phyloP scores from a whole-genome alignment of 2,797 vertebrate species.

The Lophius americanus region DNA sequence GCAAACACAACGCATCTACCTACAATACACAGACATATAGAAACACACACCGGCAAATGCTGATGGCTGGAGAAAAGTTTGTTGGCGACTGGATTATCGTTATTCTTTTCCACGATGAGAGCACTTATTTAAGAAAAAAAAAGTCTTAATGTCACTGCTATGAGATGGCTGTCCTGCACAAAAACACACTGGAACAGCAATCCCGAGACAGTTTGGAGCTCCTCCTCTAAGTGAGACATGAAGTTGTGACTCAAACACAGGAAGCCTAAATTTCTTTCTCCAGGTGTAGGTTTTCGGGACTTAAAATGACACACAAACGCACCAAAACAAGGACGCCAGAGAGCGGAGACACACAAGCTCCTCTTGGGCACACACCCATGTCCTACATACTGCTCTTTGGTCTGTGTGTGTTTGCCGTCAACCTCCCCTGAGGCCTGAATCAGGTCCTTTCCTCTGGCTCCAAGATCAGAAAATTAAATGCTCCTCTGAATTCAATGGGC shows the following conservation, averaged over 20 bases:
- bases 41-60: conserved; percentile 32
- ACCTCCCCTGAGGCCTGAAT: conserved; percentile 55
- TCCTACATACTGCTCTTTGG: conserved; percentile 42
- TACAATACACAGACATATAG: conserved; percentile 4
- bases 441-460: conserved; percentile 47
- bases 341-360: neutral
- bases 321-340: conserved; percentile 8
- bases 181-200: conserved; percentile 3
- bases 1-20: conserved; percentile 25
- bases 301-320: conserved; percentile 39
- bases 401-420: conserved; percentile 18
- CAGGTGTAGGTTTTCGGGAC: conserved; percentile 35
- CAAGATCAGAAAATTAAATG: conserved; percentile 36
- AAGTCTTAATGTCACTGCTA: conserved; percentile 47
- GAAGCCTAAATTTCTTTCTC: neutral
- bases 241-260: neutral
- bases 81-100: conserved; percentile 45
- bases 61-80: conserved; percentile 60
- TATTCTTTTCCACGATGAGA: conserved; percentile 27
- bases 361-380: conserved; percentile 9
- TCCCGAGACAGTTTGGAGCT: conserved; percentile 18
- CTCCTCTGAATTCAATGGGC: conserved; percentile 40
- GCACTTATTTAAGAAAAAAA: conserved; percentile 36
- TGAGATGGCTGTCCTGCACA: conserved; percentile 34
- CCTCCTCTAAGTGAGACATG: conserved; percentile 17